Evolutionary conservation across 2,888 invertebrate genomes (phyloP), one percentile per base, ranked within the genome.

Genomic region (Dioctria rufipes): DNA sequence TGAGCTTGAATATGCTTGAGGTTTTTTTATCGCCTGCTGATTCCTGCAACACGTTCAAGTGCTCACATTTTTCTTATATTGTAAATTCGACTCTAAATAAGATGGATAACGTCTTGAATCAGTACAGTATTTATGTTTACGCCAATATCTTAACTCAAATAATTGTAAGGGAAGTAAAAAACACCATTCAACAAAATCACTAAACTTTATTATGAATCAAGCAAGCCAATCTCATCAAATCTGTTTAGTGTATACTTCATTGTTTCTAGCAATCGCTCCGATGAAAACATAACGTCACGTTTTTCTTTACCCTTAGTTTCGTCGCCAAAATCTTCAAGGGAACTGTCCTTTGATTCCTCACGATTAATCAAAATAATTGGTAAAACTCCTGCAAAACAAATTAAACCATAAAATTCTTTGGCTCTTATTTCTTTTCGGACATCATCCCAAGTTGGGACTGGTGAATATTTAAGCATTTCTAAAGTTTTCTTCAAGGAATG

Each of bases 231-330:
- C 61, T 87, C 85, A 73, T 88, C 87, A 77, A 88, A 88, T 13
- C 87, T 85, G 78, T 85, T 84, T 51, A 88, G 83, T 3, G 86
- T 84, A 81, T 86, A 87, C 49, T 86, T 86, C 49, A 88, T 84
- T 39, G 86, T 88, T 43, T 87, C 86, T 13, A 85, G 85, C 40
- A 88, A 87, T 81, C 88, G 86, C 83, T 88, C 87, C 2, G 88
- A 88, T 54, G 86, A 82, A 84, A 88, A 88, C 88, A 88, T 88
- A 63, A 86, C 80, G 80, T 88, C 85, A 0, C 87, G 86, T 82
- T 88, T 88, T 13, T 80, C 80, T 82, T 86, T 86, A 2, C 82
- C 78, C 42, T 39, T 71, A 2, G 69, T 49, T 37, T 81, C 82
- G 37, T 81, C 81, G 4, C 39, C 46, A 6, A 84, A 83, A n/a